phyloP scores from a whole-genome alignment of 2,888 invertebrate species.

The Hemithea aestivaria region DNA sequence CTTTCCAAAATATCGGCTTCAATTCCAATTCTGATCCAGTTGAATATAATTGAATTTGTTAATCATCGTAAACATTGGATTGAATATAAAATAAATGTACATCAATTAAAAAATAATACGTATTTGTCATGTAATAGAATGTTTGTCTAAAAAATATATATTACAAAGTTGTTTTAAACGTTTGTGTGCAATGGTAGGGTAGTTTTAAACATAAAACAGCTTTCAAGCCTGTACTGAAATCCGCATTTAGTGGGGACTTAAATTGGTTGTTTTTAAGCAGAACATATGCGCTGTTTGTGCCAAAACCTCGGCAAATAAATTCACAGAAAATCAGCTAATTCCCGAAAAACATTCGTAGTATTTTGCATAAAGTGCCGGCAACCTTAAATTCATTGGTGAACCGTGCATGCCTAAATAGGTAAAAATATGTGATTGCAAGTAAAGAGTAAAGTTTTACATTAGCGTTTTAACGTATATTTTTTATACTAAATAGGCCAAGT shows the following conservation, averaged over 20 bases:
- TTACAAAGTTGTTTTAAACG: too few species aligned
- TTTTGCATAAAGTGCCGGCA: slow-evolving; percentile 1
- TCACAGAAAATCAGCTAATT: slow-evolving; percentile 13
- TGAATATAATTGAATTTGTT: slow-evolving; percentile 11
- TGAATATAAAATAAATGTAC: too few species aligned
- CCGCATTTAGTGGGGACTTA: slow-evolving; percentile 13
- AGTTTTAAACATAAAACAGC: slow-evolving; percentile 9
- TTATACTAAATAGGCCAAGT: too few species aligned
- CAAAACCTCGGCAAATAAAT: slow-evolving; percentile 14
- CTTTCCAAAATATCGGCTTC: slow-evolving; percentile 3
- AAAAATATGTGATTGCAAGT: too few species aligned
- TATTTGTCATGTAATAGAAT: too few species aligned
- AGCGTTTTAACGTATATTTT: too few species aligned
- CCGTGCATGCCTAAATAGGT: too few species aligned
- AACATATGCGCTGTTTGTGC: slow-evolving; percentile 14
- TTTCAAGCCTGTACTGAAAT: slow-evolving; percentile 16
- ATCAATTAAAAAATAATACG: too few species aligned
- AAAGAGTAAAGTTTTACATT: too few species aligned
- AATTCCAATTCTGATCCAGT: slow-evolving; percentile 4
- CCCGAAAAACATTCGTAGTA: slow-evolving; percentile 4
- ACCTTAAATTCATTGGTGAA: neutral
- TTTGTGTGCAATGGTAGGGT: too few species aligned
- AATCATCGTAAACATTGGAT: slow-evolving; percentile 1
- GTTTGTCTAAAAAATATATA: too few species aligned
- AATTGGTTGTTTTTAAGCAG: slow-evolving; percentile 13